Conservation (phyloP, 2,113 vertebrate species). For the Phalacrocorax aristotelis region DNA sequence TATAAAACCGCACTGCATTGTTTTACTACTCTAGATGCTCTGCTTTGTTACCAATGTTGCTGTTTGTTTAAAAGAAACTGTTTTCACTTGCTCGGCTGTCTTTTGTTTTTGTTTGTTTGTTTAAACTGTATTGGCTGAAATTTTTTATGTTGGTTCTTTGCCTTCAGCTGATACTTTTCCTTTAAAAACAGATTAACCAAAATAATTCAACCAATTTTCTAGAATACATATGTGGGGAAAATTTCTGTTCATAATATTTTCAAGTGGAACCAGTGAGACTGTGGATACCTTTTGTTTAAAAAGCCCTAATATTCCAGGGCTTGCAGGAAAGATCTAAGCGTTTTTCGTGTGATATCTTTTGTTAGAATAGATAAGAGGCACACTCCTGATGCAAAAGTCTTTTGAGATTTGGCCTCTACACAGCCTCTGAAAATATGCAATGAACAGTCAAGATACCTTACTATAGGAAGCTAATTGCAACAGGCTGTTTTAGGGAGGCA, state of each 20-base stretch:
- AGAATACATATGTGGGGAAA: not conserved
- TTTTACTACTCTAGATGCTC: not conserved
- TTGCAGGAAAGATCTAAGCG: not conserved
- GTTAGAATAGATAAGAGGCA: not conserved
- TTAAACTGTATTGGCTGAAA: not conserved
- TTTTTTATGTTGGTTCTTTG: not conserved
- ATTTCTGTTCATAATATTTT: not conserved
- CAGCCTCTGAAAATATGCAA: not conserved
- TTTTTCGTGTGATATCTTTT: not conserved
- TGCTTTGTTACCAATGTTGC: not conserved
- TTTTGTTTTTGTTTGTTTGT: not conserved
- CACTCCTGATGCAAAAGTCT: not conserved
- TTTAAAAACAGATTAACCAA: not conserved
- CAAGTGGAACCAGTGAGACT: not conserved
- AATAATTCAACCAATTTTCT: not conserved
- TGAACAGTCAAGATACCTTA: not conserved
- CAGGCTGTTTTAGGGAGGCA: not conserved
- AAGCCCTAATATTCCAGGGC: not conserved
- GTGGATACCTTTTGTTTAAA: not conserved
- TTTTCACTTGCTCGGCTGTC: not conserved
- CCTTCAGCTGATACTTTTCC: not conserved
- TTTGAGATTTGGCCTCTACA: not conserved
- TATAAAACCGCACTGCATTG: not conserved
- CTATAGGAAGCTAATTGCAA: not conserved
- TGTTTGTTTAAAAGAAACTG: not conserved